phyloP scores from a whole-genome alignment of 2,113 vertebrate species.

The Indri indri region DNA sequence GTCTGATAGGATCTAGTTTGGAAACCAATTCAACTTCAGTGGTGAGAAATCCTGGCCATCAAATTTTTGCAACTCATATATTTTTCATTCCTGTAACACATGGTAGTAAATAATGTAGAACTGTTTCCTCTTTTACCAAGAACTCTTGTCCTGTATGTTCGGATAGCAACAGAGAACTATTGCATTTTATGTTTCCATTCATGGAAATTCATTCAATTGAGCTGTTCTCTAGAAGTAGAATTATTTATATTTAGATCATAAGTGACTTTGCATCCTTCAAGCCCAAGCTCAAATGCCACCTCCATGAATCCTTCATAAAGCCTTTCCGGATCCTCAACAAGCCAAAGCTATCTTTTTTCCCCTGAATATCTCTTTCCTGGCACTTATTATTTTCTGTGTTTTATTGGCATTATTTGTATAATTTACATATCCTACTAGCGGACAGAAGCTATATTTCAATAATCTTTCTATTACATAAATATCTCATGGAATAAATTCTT shows the following conservation, averaged over 20 bases:
- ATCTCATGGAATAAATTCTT: not conserved
- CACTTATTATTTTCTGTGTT: not conserved
- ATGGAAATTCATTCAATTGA: slow-evolving; percentile 33
- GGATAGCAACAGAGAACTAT: not conserved
- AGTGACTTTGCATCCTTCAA: slow-evolving; percentile 18
- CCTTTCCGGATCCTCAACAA: not conserved
- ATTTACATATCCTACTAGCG: not conserved
- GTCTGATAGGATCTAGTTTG: slow-evolving; percentile 57
- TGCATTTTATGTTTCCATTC: slow-evolving; percentile 52
- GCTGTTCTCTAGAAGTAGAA: not conserved
- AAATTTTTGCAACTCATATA: slow-evolving; percentile 64
- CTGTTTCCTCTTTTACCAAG: slow-evolving; percentile 53
- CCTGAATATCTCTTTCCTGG: not conserved
- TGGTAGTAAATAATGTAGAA: slow-evolving; percentile 72
- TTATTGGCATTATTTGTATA: not conserved
- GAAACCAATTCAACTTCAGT: slow-evolving; percentile 49
- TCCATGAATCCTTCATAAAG: slow-evolving; percentile 49
- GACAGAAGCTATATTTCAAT: not conserved
- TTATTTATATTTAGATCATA: slow-evolving; percentile 31
- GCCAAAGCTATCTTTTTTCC: not conserved
- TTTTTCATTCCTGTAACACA: slow-evolving; percentile 73
- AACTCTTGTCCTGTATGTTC: not conserved
- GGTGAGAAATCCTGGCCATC: slow-evolving; percentile 61
- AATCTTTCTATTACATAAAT: not conserved
- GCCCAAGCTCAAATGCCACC: not conserved